Evolutionary conservation across 2,797 vertebrate genomes (phyloP), one percentile per base, ranked within the genome.

Genomic region (Cyclura pinguis): DNA sequence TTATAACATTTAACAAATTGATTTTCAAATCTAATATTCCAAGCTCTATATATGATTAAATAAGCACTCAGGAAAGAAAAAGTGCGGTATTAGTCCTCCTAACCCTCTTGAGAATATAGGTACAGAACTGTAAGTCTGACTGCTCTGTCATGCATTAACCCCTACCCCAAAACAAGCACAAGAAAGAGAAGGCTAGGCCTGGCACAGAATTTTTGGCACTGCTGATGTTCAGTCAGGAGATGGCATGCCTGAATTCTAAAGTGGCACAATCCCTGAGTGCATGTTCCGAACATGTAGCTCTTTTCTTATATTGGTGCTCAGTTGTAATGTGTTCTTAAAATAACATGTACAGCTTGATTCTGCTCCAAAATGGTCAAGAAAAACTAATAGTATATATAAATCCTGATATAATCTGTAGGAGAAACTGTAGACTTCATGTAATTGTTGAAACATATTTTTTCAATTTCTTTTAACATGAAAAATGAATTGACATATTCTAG

Each of bases 401-500:
- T 64, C 38, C 8, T 87, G 78, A 57, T 87, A 87, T 57, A 3
- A 57, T 12, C 74, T 20, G 57, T 74, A n/a, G 32, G 32, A 73
- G 32, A 22, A 32, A 47, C 2, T 8, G 59, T 32, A 47, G 35
- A 2, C 27, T 88, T 88, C 35, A 73, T 82, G 1, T n/a, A 42
- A 73, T 35, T 55, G 29, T 74, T 74, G 35, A 35, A 2, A 76
- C 24, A 64, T 12, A 24, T 57, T 84, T 67, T 47, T 62, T 62
- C 35, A 29, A 59, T 3, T 55, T 88, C 73, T 35, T 0, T 8
- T 77, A 29, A 67, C 16, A 86, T 74, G 32, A 77, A 20, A 24
- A 84, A 84, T 91, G 93, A 88, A 91, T 89, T 89, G 96, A 95
- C 96, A 96, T 91, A 95, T 83, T 86, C 89, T 84, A 92, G 88